Conservation (phyloP, 2,797 vertebrate genomes). For the Acipenser oxyrinchus region DNA sequence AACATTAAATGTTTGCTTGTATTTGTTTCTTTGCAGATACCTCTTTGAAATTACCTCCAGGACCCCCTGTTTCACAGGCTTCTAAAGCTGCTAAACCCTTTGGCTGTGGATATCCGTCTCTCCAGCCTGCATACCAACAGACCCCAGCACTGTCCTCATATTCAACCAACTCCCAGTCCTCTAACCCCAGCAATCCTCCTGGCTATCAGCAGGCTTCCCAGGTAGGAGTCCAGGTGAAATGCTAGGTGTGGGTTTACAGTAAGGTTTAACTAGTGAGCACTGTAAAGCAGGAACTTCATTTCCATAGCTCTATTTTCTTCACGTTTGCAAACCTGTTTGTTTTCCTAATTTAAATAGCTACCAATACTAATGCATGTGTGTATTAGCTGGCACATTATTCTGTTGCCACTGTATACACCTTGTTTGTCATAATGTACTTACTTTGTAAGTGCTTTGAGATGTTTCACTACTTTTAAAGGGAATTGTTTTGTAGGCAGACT, state of each 20-base stretch:
- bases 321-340: no score
- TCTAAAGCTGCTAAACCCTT: constrained; percentile 66
- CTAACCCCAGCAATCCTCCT: constrained; percentile 44
- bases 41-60: constrained; percentile 52
- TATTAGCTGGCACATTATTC: no score
- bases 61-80: constrained; percentile 50
- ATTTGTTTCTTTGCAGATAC: constrained; percentile 52
- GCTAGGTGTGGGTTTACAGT: neutral
- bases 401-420: no score
- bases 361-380: no score
- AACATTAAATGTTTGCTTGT: no score
- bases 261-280: neutral
- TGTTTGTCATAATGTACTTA: no score
- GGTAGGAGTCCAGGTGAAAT: constrained; percentile 27
- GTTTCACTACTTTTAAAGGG: no score
- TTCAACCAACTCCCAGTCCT: constrained; percentile 27
- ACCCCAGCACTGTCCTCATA: constrained; percentile 21
- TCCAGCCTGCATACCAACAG: constrained; percentile 78
- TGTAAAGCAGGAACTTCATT: no score
- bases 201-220: constrained; percentile 54
- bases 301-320: no score
- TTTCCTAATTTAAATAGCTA: no score
- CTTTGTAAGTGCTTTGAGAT: no score
- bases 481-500: no score
- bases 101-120: constrained; percentile 72